phyloP scores from a whole-genome alignment of 2,113 vertebrate species.

The rat (Rattus norvegicus) region GRCr8 NC_086035.1:36303001-36303500 shows the following conservation, averaged over 20 bases:
- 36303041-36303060: background rate
- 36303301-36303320: slow-evolving; percentile 53
- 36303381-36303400: slow-evolving; percentile 61
- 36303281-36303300: slow-evolving; percentile 30
- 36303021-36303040: slow-evolving; percentile 18
- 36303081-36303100: background rate
- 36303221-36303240: background rate
- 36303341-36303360: slow-evolving; percentile 34
- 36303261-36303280: slow-evolving; percentile 48
- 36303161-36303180: slow-evolving; percentile 35
- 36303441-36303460: slow-evolving; percentile 52
- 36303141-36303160: background rate
- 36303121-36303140: slow-evolving; percentile 36
- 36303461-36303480: slow-evolving; percentile 73
- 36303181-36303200: slow-evolving; percentile 13
- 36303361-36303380: slow-evolving; percentile 8
- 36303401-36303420: slow-evolving; percentile 63
- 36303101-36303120: background rate
- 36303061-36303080: slow-evolving; percentile 20
- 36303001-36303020: slow-evolving; percentile 47
- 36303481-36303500: slow-evolving; percentile 51
- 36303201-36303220: background rate
- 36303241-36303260: background rate
- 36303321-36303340: slow-evolving; percentile 33
- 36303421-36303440: slow-evolving; percentile 74